Conservation (phyloP, 2,113 vertebrate species). For the Sarotherodon lohbergeri region DNA sequence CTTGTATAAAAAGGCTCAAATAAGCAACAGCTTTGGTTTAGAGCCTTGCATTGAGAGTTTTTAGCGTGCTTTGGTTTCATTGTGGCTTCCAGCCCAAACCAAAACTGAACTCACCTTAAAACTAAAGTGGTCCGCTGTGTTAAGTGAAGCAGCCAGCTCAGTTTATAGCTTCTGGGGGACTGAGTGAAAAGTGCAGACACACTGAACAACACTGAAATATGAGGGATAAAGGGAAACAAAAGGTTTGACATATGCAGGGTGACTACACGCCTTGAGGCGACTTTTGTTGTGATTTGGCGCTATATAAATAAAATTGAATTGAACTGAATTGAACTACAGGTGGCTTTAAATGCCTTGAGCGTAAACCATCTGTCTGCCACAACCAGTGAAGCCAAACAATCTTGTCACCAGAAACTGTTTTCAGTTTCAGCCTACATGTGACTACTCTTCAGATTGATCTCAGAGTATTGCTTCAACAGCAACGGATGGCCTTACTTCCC, state of each 20-base stretch:
- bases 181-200: not conserved
- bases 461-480: not conserved
- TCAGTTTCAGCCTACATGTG: not conserved
- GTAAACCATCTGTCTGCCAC: not conserved
- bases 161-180: slow-evolving; percentile 5
- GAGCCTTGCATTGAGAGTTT: slow-evolving; percentile 22
- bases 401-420: not conserved
- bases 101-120: slow-evolving; percentile 45
- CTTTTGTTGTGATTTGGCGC: too few species aligned
- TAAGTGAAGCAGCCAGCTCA: not conserved
- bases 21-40: slow-evolving; percentile 1
- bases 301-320: too few species aligned
- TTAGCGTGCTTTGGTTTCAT: slow-evolving; percentile 36
- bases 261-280: not conserved
- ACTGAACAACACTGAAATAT: not conserved
- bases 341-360: not conserved
- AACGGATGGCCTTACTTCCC: not conserved
- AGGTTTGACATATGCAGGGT: slow-evolving; percentile 9
- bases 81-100: slow-evolving; percentile 19
- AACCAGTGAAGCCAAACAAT: not conserved
- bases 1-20: not conserved
- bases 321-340: not conserved
- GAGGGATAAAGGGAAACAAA: not conserved
- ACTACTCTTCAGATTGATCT: not conserved
- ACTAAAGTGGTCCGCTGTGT: slow-evolving; percentile 20